Evolutionary conservation across 1,140 invertebrate species (phyloP).

Genomic region (Papilio dardanus): DNA sequence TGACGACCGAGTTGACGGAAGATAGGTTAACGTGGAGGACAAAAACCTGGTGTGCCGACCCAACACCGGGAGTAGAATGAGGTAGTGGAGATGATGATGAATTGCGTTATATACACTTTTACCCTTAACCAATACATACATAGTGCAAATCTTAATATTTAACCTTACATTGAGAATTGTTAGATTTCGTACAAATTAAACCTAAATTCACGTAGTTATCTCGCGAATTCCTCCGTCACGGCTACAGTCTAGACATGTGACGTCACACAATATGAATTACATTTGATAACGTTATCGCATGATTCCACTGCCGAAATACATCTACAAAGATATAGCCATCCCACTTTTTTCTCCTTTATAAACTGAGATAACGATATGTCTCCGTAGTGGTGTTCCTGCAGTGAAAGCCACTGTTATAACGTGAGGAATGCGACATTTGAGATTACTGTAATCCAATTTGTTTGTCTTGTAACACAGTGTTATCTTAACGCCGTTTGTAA

Average conservation of each 20-base stretch:
- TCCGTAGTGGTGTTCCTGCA: not conserved
- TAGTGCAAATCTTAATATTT: no score
- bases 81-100: no score
- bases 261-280: not conserved
- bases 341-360: not conserved
- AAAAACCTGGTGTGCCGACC: no score
- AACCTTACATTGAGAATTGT: not conserved
- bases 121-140: no score
- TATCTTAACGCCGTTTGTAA: not conserved
- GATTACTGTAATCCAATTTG: conserved; percentile 4
- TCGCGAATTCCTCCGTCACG: not conserved
- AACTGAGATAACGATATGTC: not conserved
- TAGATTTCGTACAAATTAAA: not conserved
- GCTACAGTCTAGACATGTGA: not conserved
- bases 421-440: not conserved
- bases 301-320: not conserved
- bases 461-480: not conserved
- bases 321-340: not conserved
- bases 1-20: no score
- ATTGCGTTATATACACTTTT: no score
- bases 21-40: no score
- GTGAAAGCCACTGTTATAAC: not conserved
- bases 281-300: not conserved
- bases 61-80: no score
- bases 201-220: not conserved